Conservation (phyloP, 2,797 vertebrate genomes). For the Dicrostonyx torquatus region DNA sequence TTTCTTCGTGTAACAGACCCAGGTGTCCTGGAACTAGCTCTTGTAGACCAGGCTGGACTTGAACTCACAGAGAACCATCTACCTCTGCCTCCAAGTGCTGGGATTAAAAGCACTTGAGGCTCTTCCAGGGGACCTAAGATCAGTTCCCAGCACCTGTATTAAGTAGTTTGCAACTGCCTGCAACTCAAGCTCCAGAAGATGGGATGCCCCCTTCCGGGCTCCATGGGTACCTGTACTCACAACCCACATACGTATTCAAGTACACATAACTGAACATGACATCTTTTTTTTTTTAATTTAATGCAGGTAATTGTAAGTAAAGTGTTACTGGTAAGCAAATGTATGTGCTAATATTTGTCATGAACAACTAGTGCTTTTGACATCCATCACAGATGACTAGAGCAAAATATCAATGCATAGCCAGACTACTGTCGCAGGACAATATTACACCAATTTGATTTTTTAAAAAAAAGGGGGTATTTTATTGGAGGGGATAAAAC, state of each 20-base stretch:
- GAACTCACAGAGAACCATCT: too few relatives aligned
- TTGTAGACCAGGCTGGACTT: too few relatives aligned
- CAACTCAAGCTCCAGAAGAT: background rate
- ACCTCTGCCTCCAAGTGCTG: too few relatives aligned
- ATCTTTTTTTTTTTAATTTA: background rate
- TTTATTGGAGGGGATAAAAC: too few relatives aligned
- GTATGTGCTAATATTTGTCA: background rate
- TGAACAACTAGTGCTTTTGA: constrained; percentile 45
- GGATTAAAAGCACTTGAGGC: background rate
- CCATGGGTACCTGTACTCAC: background rate
- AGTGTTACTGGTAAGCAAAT: constrained; percentile 44
- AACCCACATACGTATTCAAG: too few relatives aligned
- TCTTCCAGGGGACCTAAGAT: background rate
- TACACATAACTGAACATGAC: background rate
- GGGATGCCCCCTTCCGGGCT: background rate
- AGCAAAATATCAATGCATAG: background rate
- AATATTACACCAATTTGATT: too few relatives aligned
- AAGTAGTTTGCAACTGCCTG: background rate
- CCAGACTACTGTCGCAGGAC: too few relatives aligned
- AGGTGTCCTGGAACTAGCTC: too few relatives aligned
- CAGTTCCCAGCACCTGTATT: background rate
- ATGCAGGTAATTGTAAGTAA: background rate
- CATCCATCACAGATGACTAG: background rate
- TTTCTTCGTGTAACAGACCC: too few relatives aligned
- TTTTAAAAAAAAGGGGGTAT: too few relatives aligned